Conservation (phyloP, 1,140 invertebrate genomes). For the Drosophila arizonae region DNA sequence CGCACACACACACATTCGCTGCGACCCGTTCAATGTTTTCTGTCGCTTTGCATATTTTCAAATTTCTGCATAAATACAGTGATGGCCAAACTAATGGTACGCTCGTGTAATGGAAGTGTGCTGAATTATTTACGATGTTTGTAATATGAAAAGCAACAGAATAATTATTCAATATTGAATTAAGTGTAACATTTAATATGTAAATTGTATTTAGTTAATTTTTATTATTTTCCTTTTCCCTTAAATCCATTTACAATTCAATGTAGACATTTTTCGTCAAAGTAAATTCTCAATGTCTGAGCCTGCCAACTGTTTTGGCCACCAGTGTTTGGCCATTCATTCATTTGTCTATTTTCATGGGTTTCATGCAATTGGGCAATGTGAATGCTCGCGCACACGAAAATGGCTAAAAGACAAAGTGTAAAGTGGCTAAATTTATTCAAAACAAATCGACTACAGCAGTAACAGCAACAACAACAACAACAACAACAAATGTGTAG, state of each 20-base stretch:
- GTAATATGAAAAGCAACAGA: too few relatives aligned
- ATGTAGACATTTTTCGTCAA: too few relatives aligned
- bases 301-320: neutral
- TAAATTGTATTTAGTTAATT: too few relatives aligned
- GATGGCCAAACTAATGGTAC: neutral
- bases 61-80: slow-evolving; percentile 7
- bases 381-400: slow-evolving; percentile 10
- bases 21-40: slow-evolving; percentile 1
- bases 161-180: too few relatives aligned
- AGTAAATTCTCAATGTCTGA: too few relatives aligned
- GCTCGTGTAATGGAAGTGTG: neutral
- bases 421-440: slow-evolving; percentile 33
- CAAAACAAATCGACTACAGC: slow-evolving; percentile 5
- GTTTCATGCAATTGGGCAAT: slow-evolving; percentile 39
- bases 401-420: slow-evolving; percentile 21
- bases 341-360: slow-evolving; percentile 9
- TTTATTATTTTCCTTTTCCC: too few relatives aligned
- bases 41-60: slow-evolving; percentile 12
- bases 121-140: too few relatives aligned
- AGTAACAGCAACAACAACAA: neutral
- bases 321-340: neutral
- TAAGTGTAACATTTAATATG: too few relatives aligned
- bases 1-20: neutral
- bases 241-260: too few relatives aligned
- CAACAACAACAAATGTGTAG: slow-evolving; percentile 16